Base-by-base conservation (phyloP, 2,797 vertebrate species). In the Hypotaenidia philippensis region DNA sequence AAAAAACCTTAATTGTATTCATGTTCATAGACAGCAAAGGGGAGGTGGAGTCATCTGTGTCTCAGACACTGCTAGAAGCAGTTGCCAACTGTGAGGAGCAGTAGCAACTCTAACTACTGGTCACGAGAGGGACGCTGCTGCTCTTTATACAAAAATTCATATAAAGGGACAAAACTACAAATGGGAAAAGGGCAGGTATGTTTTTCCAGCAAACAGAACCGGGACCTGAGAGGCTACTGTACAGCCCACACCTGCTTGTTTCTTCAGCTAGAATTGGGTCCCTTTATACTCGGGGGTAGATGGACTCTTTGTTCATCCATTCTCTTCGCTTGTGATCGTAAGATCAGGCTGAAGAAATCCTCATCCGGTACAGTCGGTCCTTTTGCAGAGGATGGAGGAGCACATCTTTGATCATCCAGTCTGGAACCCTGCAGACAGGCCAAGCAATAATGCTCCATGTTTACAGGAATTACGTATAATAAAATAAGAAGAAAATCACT, bases 271-370 rank as follows among this genome's bases (percentile, higher is more conserved):
- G 98, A 98, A 93, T 50, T 95, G 40, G 97, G 94, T 80, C 95
- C 97, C 74, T 97, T 98, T 47, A 96, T 94, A 68, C 94, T 66
- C 27, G 98, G 98, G 16, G 99, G 99, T 93, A 99, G 92, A 5
- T 98, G 98, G 78, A 99, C 99, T 53, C 99, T 98, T 74, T 99
- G 99, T 91, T 99, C 99, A 57, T 99, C 99, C 99, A 99, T 99
- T 75, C 99, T 98, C 93, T 99, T 99, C 5, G 98, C 99, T 97
- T 99, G 99, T 7, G 99, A 99, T 81, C 99, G 99, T 97, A 99
- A 97, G 97, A 99, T 99, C 95, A 99, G 99, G 97, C 99, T 99
- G 96, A 99, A 99, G 94, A 99, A 99, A 97, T 99, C 99, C 95
- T 99, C 99, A 38, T 99, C 99, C 1, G 99, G 99, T 74, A 99